These are phyloP conservation scores for Tetranychus urticae DNA, from an alignment of 1,140 invertebrate genomes.

Conservation along the genomic window DNA sequence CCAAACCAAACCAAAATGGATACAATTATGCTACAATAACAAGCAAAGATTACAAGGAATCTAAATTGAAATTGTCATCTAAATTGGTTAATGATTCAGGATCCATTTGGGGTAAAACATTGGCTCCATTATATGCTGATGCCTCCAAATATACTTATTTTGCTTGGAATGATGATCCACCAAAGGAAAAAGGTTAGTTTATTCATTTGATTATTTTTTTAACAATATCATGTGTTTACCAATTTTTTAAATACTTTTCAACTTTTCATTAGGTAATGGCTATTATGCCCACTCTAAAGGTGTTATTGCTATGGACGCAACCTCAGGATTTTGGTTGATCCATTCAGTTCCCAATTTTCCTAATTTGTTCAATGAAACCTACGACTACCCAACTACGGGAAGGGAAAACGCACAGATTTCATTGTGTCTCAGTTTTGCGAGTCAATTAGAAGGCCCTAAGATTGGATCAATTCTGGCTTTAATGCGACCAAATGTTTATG, in stretches of 20 bases:
- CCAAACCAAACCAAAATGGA: not conserved
- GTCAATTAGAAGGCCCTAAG: not conserved
- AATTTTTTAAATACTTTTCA: not conserved
- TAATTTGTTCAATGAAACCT: not conserved
- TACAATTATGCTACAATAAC: not conserved
- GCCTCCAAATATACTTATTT: not conserved
- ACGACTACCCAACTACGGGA: not conserved
- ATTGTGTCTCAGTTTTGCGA: not conserved
- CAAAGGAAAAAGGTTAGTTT: not conserved
- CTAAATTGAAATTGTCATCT: constrained; percentile 5
- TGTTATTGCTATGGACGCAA: constrained; percentile 38
- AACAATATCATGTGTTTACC: not conserved
- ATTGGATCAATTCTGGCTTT: not conserved
- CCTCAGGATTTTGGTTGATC: constrained; percentile 58
- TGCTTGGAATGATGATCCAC: constrained; percentile 7
- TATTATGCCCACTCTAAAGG: constrained; percentile 21
- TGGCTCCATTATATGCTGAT: constrained; percentile 4
- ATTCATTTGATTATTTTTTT: not conserved
- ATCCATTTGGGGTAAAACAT: constrained; percentile 10
- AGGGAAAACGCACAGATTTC: not conserved
- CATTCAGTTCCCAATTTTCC: constrained; percentile 75
- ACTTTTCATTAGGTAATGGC: not conserved
- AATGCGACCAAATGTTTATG: constrained; percentile 1
- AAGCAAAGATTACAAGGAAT: not conserved
- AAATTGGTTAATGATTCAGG: constrained; percentile 1